Base-by-base conservation (phyloP, 2,888 invertebrate genomes). In the Timema podura region DNA sequence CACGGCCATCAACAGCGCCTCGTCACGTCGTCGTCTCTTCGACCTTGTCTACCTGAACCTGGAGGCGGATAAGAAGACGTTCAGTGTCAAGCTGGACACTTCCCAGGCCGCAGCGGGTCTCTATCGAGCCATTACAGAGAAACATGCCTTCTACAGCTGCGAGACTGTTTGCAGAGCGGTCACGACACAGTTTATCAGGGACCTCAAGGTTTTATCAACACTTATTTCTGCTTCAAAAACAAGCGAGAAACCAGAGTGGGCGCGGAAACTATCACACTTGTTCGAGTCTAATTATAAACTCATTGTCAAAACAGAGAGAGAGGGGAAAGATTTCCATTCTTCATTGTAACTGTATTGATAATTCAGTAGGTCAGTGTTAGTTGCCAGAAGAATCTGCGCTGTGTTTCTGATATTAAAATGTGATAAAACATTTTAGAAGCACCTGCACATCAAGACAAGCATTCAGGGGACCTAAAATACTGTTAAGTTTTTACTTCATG, bases 121-220 rank as follows among this genome's bases (percentile, higher is more conserved):
- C 46, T 93, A 93, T 81, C 85, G 95, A 66, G 92, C 93, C 45
- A 91, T 95, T 74, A 95, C 95, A 0, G 95, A 95, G 82, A 93
- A 93, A 76, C 94, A 95, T 80, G 94, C 94, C 64, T 95, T 95
- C 84, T 95, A 93, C 82, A 93, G 93, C 80, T 95, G 95, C 82
- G 95, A 95, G 81, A 95, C 95, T 0, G 95, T 95, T 13, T 86
- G 94, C 64, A 91, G 88, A 73, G 93, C 92, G 71, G 95, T 95
- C 68, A 93, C 93, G 0, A 89, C 92, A 67, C 95, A 95, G 82
- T 95, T 92, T 79, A 93, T 93, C 69, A 86, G 94, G 73, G 95
- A 95, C 82, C 84, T 95, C 74, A 95, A 92, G 86, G 88, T 88
- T 77, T 76, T 15, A 30, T 1, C 3, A 30, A 30, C 30, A 30